Evolutionary conservation across 1,140 invertebrate species (phyloP).

Genomic region (Dermatophagoides farinae): DNA sequence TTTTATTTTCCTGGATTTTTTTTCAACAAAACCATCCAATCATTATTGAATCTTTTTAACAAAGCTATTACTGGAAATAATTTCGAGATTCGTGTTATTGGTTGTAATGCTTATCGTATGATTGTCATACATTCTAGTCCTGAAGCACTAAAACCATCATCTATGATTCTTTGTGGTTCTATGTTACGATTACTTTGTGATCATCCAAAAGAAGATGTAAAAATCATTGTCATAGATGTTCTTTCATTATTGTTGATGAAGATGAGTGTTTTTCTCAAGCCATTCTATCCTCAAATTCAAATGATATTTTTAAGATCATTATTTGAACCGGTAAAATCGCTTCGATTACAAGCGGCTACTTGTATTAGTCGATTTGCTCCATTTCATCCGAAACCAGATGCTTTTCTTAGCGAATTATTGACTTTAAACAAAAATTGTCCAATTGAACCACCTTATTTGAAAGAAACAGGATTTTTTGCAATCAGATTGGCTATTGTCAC

Average conservation of each 20-base stretch:
- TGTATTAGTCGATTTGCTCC: constrained; percentile 69
- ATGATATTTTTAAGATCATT: constrained; percentile 89
- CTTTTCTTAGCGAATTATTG: constrained; percentile 72
- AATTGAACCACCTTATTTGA: constrained; percentile 28
- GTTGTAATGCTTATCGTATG: constrained; percentile 78
- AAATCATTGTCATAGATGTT: constrained; percentile 85
- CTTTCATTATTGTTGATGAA: constrained; percentile 73
- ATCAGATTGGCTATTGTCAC: constrained; percentile 55
- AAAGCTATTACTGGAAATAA: constrained; percentile 85
- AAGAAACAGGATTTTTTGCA: constrained; percentile 77
- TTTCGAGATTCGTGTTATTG: constrained; percentile 82
- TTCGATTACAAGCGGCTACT: constrained; percentile 65
- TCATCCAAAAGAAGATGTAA: constrained; percentile 73
- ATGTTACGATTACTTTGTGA: constrained; percentile 92
- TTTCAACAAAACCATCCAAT: constrained; percentile 77
- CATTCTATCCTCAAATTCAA: constrained; percentile 92
- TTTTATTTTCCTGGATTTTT: constrained; percentile 79
- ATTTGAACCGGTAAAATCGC: constrained; percentile 62
- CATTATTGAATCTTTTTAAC: constrained; percentile 77
- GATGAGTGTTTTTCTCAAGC: constrained; percentile 76
- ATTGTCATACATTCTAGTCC: constrained; percentile 67
- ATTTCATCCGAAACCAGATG: constrained; percentile 59
- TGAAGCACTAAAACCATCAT: constrained; percentile 70
- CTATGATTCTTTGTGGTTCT: constrained; percentile 89
- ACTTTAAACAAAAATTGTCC: constrained; percentile 68